Percentiles rank a stretch among this genome's conserved stretches.
These are phyloP conservation scores for Xenotilapia flavipinnis DNA, from an alignment of 2,113 vertebrate genomes.

Conservation along the genomic window DNA sequence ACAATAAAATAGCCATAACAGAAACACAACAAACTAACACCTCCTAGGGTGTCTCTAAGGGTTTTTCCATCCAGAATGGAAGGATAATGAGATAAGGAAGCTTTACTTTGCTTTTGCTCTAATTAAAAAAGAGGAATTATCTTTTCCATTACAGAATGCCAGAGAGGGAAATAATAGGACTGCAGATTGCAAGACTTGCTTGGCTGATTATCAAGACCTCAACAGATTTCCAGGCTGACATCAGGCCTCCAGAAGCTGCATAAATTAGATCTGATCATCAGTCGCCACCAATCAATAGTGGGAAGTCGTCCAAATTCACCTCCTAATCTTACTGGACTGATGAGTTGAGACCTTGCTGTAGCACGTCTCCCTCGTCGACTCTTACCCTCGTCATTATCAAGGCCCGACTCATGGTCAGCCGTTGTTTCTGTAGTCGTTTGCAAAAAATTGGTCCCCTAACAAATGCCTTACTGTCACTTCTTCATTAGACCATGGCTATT, in stretches of 20 bases:
- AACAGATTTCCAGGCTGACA: constrained; percentile 48
- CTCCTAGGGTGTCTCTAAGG: constrained; percentile 27
- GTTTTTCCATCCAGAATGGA: constrained; percentile 32
- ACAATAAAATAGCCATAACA: constrained; percentile 9
- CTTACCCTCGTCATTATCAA: constrained; percentile 34
- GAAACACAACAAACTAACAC: constrained; percentile 12
- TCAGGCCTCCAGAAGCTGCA: constrained; percentile 28
- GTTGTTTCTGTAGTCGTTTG: constrained; percentile 27
- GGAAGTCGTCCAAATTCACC: constrained; percentile 52
- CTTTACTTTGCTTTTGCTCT: constrained; percentile 53
- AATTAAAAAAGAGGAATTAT: constrained; percentile 63
- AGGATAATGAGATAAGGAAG: constrained; percentile 59
- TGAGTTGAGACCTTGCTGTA: constrained; percentile 50
- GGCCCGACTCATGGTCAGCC: constrained; percentile 13
- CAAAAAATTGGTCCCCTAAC: constrained; percentile 42
- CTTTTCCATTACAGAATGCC: constrained; percentile 48
- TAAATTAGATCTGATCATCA: constrained; percentile 61
- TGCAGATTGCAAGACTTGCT: constrained; percentile 35
- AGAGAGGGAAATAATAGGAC: constrained; percentile 42
- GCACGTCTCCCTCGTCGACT: constrained; percentile 6
- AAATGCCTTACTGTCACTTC: constrained; percentile 49
- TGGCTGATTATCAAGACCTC: constrained; percentile 56
- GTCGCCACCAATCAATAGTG: constrained; percentile 44
- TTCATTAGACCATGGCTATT: constrained; percentile 65
- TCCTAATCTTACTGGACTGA: constrained; percentile 52